Percentiles rank a stretch among this genome's conserved stretches.
Conservation (phyloP, 2,113 vertebrate genomes). For the Antennarius striatus region DNA sequence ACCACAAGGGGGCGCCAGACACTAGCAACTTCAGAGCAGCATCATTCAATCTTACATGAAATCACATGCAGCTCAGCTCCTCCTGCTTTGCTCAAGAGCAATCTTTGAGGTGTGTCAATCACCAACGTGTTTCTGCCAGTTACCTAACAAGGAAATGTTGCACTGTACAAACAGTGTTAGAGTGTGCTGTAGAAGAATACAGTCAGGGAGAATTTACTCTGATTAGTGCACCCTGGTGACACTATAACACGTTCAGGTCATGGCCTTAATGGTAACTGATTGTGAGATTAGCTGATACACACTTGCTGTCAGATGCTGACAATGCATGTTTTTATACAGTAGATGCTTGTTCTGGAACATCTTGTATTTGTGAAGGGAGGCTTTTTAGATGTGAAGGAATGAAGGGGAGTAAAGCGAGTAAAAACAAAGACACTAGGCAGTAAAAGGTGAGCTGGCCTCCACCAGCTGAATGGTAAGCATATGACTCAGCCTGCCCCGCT, state of each 20-base stretch:
- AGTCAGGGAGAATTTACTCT: neutral
- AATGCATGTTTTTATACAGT: no score
- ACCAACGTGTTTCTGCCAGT: neutral
- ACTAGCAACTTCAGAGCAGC: slow-evolving; percentile 8
- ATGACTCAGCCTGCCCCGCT: slow-evolving; percentile 72
- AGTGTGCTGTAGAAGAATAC: neutral
- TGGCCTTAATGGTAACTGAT: slow-evolving; percentile 1
- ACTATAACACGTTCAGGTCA: neutral
- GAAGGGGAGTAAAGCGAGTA: slow-evolving; percentile 17
- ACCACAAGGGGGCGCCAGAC: slow-evolving; percentile 67
- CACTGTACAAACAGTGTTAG: no score
- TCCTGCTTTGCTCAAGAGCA: slow-evolving; percentile 1
- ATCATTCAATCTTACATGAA: slow-evolving; percentile 13
- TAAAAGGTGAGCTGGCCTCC: slow-evolving; percentile 36
- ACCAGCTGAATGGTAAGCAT: slow-evolving; percentile 51
- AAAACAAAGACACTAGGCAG: slow-evolving; percentile 23
- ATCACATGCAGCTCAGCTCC: slow-evolving; percentile 41
- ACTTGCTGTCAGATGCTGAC: neutral
- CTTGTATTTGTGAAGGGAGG: slow-evolving; percentile 26
- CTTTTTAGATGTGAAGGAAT: slow-evolving; percentile 16
- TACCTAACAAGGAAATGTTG: neutral
- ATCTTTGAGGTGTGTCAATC: neutral
- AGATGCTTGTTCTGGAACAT: slow-evolving; percentile 13
- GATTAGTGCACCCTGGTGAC: neutral
- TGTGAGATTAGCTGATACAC: neutral